Evolutionary conservation across 2,888 invertebrate species (phyloP), one percentile per base, ranked within the genome.

Genomic region (Nomada lathburiana): DNA sequence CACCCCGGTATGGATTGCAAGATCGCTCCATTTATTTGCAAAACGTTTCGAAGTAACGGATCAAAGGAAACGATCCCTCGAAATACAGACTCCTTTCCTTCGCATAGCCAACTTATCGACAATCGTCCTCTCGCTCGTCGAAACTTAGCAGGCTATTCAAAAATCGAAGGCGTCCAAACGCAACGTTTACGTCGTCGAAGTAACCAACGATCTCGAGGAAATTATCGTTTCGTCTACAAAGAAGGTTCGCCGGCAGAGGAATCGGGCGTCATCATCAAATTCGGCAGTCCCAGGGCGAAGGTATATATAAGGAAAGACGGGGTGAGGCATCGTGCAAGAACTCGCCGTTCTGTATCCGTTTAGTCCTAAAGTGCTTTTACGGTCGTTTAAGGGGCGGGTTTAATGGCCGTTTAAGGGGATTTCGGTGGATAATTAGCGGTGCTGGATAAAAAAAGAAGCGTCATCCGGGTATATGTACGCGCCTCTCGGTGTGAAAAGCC

Each of bases 371-470:
- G 88, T 88, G 84, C 88, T 88, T 88, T 88, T 75, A 88, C 84
- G 86, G 84, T 79, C 82, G 86, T 86, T 88, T 86, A 84, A 89
- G 90, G 89, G 89, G 89, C 89, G 89, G 88, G 89, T 91, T 91
- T 92, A 92, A 92, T 92, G 92, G 91, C 87, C 91, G 92, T 92
- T 93, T 92, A 93, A 92, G 92, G 92, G 92, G 92, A 92, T 93
- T 93, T 92, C 86, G 86, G 88, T 86, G 88, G 88, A 90, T 92
- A 92, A 93, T 93, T 92, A 92, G 90, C 90, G 86, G 86, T 80
- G 83, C 82, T 71, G 76, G 74, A 75, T 76, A 78, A 84, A 77
- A 83, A 85, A 82, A 82, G 83, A 79, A 86, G 74, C 80, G 72
- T 69, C 83, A 70, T 50, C 69, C 72, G 64, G 73, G 55, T 74